Evolutionary conservation across 2,888 invertebrate genomes (phyloP), one percentile per base, ranked within the genome.

Genomic region (Cheiracanthium punctorium): DNA sequence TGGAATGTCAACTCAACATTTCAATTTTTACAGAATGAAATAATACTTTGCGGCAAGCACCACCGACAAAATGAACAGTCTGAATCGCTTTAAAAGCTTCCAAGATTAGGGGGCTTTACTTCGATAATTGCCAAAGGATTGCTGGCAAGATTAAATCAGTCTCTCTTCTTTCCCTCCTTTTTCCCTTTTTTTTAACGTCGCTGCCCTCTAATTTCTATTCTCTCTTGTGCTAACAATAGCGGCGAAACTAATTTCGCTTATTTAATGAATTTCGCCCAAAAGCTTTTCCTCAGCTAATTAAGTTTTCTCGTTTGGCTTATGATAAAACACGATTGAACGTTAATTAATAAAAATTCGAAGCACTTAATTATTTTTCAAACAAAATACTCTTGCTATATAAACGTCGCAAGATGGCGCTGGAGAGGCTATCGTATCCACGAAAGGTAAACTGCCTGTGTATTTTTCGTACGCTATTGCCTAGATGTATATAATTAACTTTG

Each of bases 311-410:
- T 85, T 85, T 85, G 74, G 79, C 84, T 85, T 85, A 85, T 85
- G 84, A 85, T 85, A 85, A 85, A 85, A 85, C 84, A 85, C 84
- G 84, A 85, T 85, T 85, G 84, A 85, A 85, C 79, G 84, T 85
- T 85, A 85, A 85, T 85, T 85, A 85, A 85, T 85, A 85, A 85
- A 85, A 85, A 85, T 85, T 85, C 84, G 70, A 74, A 74, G 79
- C 74, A 79, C 84, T 85, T 85, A 85, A 85, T 85, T 85, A 85
- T 85, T 85, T 85, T 85, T 85, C 84, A 79, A 37, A 67, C 48
- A 43, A 79, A 58, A 73, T 72, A 76, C 72, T 82, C 69, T 30
- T 58, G 41, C 14, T 24, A 58, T 14, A 76, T 10, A 73, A 52
- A 65, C 33, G 52, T 24, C 30, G n/a, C 33, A 37, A 64, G 58